phyloP scores from a whole-genome alignment of 2,797 vertebrate species.

The Phataginus tricuspis region DNA sequence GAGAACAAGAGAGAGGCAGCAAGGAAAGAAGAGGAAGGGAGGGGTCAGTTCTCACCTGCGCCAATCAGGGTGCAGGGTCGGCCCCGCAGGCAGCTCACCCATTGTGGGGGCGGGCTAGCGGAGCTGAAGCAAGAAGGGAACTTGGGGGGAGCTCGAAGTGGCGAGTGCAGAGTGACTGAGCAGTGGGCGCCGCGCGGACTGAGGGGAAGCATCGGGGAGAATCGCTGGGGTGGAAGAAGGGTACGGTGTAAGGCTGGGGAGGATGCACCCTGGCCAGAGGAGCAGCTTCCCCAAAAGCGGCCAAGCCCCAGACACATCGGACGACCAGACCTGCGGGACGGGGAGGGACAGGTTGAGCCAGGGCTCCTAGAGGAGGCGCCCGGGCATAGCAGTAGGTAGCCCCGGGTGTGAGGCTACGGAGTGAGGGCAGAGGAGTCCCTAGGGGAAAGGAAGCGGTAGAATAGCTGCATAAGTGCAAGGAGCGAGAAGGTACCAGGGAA shows the following conservation, averaged over 20 bases:
- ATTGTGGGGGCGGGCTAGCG: neutral
- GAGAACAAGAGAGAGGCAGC: neutral
- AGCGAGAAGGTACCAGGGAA: neutral
- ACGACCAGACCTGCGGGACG: neutral
- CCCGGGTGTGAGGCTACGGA: neutral
- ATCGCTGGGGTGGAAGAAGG: neutral
- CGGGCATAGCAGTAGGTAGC: too few relatives aligned
- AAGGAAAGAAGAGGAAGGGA: neutral
- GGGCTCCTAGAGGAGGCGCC: neutral
- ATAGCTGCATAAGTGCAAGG: neutral
- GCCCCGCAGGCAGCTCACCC: neutral
- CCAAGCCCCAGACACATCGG: neutral
- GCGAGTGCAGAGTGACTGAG: neutral
- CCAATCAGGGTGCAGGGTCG: slow-evolving; percentile 68
- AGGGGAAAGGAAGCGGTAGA: accelerated
- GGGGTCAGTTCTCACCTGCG: slow-evolving; percentile 69
- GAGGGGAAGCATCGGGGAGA: neutral
- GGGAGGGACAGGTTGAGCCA: neutral
- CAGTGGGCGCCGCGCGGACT: accelerated
- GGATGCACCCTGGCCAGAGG: neutral
- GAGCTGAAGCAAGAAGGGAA: neutral
- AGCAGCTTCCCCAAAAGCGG: neutral
- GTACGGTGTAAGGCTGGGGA: neutral
- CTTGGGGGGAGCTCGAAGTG: neutral
- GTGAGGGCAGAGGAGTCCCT: too few relatives aligned